Conservation (phyloP, 2,797 vertebrate genomes). For the Micromesistius poutassou region DNA sequence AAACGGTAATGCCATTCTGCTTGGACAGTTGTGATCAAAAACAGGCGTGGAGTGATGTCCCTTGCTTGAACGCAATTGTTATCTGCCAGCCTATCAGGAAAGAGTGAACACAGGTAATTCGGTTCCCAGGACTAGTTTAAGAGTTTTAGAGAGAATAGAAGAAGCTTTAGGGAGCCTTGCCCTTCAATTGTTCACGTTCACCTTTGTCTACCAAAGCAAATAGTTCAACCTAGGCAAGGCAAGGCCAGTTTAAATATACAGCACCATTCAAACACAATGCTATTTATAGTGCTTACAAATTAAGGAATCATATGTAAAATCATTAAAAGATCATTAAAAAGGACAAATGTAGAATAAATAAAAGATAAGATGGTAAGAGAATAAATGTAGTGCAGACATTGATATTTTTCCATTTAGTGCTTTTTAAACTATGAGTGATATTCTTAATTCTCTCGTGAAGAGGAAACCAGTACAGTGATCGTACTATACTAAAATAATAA, state of each 20-base stretch:
- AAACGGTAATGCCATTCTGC: neutral
- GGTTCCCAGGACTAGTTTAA: neutral
- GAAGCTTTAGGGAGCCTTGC: neutral
- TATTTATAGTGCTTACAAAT: neutral
- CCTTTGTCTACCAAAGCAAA: neutral
- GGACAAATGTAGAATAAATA: neutral
- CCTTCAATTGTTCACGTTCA: neutral
- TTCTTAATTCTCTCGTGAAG: too few relatives aligned
- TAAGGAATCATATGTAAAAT: neutral
- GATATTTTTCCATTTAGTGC: neutral
- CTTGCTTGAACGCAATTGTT: neutral
- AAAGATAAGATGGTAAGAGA: neutral
- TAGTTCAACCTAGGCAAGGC: neutral
- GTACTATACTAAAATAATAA: too few relatives aligned
- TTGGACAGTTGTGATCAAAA: neutral
- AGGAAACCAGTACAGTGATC: too few relatives aligned
- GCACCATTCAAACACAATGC: neutral
- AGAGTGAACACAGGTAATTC: neutral
- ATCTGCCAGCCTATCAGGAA: neutral
- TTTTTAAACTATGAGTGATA: neutral
- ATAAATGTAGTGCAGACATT: neutral
- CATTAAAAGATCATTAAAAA: conserved; percentile 1
- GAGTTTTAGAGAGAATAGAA: neutral
- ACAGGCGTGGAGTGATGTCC: neutral
- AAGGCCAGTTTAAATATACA: neutral